These are phyloP conservation scores for Oncorhynchus nerka DNA, from an alignment of 2,113 vertebrate species.

Conservation along the genomic window DNA sequence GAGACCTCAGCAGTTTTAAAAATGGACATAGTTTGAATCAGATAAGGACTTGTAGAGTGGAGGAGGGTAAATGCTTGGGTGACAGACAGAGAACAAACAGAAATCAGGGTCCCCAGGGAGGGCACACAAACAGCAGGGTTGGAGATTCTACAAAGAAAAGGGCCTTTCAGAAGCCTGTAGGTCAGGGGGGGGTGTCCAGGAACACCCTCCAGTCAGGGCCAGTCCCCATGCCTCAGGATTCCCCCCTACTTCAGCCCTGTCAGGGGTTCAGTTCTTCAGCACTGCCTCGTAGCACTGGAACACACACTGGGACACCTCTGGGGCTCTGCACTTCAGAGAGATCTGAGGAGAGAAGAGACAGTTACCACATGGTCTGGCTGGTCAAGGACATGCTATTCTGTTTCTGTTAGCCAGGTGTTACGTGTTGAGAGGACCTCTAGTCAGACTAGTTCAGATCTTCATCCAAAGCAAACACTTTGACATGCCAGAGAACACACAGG, in stretches of 20 bases:
- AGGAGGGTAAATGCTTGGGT: slow-evolving; percentile 27
- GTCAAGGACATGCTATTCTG: neutral
- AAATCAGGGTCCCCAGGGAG: slow-evolving; percentile 15
- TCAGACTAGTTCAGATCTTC: neutral
- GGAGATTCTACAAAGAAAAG: slow-evolving; percentile 3
- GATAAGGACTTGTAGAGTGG: slow-evolving; percentile 17
- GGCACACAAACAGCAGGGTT: slow-evolving; percentile 17
- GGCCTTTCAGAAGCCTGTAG: slow-evolving; percentile 2
- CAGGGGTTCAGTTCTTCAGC: slow-evolving; percentile 86
- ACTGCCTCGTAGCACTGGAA: slow-evolving; percentile 90
- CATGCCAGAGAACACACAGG: neutral
- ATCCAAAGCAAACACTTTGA: neutral
- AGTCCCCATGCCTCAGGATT: neutral
- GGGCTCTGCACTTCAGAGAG: slow-evolving; percentile 90
- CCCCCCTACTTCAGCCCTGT: neutral
- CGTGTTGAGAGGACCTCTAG: neutral
- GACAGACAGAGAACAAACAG: slow-evolving; percentile 21
- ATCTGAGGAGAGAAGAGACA: slow-evolving; percentile 71
- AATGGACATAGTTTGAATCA: neutral
- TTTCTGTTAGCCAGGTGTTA: neutral
- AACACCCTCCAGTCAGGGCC: slow-evolving; percentile 17
- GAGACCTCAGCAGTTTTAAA: neutral
- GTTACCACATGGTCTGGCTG: neutral
- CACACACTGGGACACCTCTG: slow-evolving; percentile 88
- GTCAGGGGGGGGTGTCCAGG: slow-evolving; percentile 14